phyloP scores from a whole-genome alignment of 2,113 vertebrate genomes.

The Hippocampus mohnikei region DNA sequence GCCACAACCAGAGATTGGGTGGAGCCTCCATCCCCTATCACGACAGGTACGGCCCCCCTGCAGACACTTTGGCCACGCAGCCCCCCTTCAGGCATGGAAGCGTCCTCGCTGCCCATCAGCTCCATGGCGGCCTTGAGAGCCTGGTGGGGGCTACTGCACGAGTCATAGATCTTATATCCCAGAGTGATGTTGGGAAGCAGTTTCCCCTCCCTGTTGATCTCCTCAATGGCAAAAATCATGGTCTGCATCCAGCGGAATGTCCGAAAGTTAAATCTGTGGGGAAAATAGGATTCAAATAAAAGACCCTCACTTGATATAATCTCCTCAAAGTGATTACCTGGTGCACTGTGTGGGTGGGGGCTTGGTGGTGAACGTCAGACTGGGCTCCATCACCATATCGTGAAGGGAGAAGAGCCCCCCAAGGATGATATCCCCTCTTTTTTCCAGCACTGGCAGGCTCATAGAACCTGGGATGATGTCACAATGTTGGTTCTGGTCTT shows the following conservation, averaged over 20 bases:
- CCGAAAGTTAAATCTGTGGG: slow-evolving; percentile 71
- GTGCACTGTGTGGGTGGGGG: slow-evolving; percentile 60
- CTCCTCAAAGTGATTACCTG: slow-evolving; percentile 52
- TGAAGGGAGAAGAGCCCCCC: slow-evolving; percentile 79
- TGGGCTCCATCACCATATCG: slow-evolving; percentile 62
- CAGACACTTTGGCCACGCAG: slow-evolving; percentile 32
- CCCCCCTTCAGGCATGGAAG: background rate
- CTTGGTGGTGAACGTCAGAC: slow-evolving; percentile 53
- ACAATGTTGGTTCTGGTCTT: slow-evolving; percentile 49
- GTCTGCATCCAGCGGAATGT: slow-evolving; percentile 78
- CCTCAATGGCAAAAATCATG: slow-evolving; percentile 77
- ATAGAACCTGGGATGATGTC: slow-evolving; percentile 43
- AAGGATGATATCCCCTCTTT: slow-evolving; percentile 66
- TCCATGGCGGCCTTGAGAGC: slow-evolving; percentile 69
- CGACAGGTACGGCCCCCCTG: slow-evolving; percentile 51
- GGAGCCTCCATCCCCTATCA: slow-evolving; percentile 78
- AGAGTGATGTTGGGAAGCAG: slow-evolving; percentile 73
- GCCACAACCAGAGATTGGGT: slow-evolving; percentile 76
- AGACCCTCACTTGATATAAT: background rate
- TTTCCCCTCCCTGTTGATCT: slow-evolving; percentile 67
- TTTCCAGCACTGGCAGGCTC: slow-evolving; percentile 62
- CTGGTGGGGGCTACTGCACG: slow-evolving; percentile 69
- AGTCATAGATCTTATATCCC: slow-evolving; percentile 76
- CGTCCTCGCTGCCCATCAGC: slow-evolving; percentile 52
- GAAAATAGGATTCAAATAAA: background rate